Evolutionary conservation across 2,113 vertebrate genomes (phyloP).

Genomic region (Nothocercus julius): DNA sequence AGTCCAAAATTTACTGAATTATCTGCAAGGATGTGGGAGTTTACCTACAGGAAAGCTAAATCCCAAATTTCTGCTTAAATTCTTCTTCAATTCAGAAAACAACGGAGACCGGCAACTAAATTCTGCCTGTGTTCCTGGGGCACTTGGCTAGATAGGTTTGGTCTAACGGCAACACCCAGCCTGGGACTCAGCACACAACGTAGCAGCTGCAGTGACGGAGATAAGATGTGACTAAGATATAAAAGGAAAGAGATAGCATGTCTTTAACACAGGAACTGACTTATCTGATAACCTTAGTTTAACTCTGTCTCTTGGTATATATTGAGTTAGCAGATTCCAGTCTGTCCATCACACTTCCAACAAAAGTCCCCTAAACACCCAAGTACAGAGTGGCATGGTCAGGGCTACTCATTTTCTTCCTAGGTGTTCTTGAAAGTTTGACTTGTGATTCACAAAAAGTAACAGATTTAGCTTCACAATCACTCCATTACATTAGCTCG

Average conservation of each 20-base stretch:
- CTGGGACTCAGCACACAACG: background rate
- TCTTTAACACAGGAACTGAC: background rate
- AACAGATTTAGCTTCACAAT: background rate
- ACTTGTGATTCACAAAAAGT: background rate
- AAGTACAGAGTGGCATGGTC: background rate
- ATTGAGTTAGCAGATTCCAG: background rate
- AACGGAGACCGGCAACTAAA: background rate
- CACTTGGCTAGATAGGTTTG: background rate
- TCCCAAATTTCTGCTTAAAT: background rate
- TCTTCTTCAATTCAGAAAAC: background rate
- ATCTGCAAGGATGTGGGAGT: background rate
- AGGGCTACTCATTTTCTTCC: background rate
- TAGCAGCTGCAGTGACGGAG: accelerated
- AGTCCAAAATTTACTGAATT: background rate
- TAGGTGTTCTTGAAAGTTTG: background rate
- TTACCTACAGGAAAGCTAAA: background rate
- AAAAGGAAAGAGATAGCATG: background rate
- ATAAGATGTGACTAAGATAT: background rate
- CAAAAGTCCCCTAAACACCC: background rate
- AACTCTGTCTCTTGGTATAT: background rate
- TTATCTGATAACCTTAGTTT: background rate
- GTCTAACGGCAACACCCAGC: background rate
- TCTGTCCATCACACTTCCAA: background rate
- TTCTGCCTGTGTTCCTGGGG: background rate
- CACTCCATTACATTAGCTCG: background rate